These are phyloP conservation scores for Ameiurus melas DNA, from an alignment of 2,113 vertebrate species.

Conservation along the genomic window DNA sequence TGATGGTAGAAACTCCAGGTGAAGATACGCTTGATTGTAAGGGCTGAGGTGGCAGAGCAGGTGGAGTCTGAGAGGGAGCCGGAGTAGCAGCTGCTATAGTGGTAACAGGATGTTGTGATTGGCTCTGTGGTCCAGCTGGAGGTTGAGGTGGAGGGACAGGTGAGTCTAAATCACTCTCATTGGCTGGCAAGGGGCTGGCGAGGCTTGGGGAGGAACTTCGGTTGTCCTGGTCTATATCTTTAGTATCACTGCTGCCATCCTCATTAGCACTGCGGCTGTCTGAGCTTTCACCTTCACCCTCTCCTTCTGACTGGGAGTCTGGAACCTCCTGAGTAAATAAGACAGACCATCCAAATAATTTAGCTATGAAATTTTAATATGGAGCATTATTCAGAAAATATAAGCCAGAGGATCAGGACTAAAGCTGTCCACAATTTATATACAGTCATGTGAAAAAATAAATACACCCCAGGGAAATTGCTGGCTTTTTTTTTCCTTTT, in stretches of 20 bases:
- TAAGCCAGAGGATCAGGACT: background rate
- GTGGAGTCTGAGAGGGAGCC: constrained; percentile 30
- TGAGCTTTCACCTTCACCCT: constrained; percentile 86
- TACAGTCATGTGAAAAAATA: too few species aligned
- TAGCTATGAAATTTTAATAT: background rate
- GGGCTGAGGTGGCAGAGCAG: constrained; percentile 37
- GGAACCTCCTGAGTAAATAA: constrained; percentile 78
- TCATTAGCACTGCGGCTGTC: constrained; percentile 96
- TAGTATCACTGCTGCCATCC: constrained; percentile 95
- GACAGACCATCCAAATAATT: background rate
- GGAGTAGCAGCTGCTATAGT: constrained; percentile 5
- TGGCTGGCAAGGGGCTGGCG: constrained; percentile 93
- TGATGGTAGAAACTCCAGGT: constrained; percentile 55
- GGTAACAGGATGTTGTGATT: constrained; percentile 50
- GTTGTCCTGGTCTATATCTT: constrained; percentile 99
- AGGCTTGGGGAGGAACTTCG: constrained; percentile 98
- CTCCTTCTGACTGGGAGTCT: constrained; percentile 83
- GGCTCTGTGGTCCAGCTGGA: constrained; percentile 53
- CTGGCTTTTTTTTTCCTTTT: too few species aligned
- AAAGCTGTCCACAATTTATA: background rate
- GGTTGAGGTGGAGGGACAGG: constrained; percentile 74
- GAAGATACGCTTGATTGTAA: constrained; percentile 46
- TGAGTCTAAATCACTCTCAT: constrained; percentile 96
- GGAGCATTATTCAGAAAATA: background rate
- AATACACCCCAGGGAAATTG: too few species aligned